Evolutionary conservation across 2,797 vertebrate genomes (phyloP).

Genomic region (Alosa sapidissima): DNA sequence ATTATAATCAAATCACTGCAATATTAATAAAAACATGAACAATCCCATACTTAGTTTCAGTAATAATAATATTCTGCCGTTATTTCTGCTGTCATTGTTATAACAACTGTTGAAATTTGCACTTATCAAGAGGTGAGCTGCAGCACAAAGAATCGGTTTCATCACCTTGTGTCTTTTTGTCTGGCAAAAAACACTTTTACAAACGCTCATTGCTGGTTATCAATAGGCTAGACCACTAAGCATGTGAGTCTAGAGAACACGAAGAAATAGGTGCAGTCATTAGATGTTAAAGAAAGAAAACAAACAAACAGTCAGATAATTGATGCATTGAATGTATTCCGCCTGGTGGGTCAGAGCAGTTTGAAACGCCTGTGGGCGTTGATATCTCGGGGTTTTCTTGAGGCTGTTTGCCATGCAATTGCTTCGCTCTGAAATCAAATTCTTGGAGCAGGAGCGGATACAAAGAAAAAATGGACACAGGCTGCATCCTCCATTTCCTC

Average conservation of each 20-base stretch:
- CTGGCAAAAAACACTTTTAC: constrained; percentile 16
- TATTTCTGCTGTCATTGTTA: background rate
- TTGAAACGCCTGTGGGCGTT: constrained; percentile 76
- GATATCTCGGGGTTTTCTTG: constrained; percentile 75
- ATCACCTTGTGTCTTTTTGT: constrained; percentile 17
- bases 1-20: constrained; percentile 7
- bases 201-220: constrained; percentile 10
- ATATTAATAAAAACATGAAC: background rate
- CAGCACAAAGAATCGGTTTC: constrained; percentile 16
- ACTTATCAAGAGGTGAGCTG: background rate
- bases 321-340: constrained; percentile 59
- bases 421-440: constrained; percentile 76
- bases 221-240: background rate
- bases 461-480: constrained; percentile 56
- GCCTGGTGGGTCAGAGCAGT: constrained; percentile 78
- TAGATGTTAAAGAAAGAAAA: constrained; percentile 33
- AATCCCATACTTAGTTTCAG: background rate
- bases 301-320: constrained; percentile 43
- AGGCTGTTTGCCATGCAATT: constrained; percentile 79
- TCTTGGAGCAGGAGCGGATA: constrained; percentile 52
- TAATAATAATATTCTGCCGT: background rate
- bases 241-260: constrained; percentile 23
- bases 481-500: constrained; percentile 67
- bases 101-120: constrained; percentile 10
- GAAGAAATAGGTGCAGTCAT: constrained; percentile 27